Conservation (phyloP, 2,797 vertebrate species). For the Staurois parvus region DNA sequence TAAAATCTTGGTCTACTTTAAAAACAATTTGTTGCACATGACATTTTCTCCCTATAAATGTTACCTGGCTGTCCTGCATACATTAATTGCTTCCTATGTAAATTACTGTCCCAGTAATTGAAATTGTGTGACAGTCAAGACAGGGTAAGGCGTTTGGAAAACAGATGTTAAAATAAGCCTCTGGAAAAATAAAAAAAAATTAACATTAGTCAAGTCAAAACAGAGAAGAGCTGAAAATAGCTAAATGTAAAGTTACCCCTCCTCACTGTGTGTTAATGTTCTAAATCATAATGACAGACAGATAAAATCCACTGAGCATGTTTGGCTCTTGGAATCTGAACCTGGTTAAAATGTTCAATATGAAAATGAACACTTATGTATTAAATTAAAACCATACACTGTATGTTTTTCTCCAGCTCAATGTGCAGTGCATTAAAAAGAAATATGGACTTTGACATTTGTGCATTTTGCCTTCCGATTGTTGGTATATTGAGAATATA, state of each 20-base stretch:
- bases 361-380: constrained; percentile 13
- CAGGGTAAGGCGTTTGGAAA: constrained; percentile 35
- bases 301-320: constrained; percentile 35
- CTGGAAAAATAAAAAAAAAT: constrained; percentile 4
- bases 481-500: constrained; percentile 24
- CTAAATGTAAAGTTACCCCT: constrained; percentile 29
- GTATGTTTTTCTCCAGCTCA: not conserved
- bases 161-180: constrained; percentile 26
- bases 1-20: too few relatives aligned
- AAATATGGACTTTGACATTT: constrained; percentile 8
- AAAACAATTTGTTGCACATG: too few relatives aligned
- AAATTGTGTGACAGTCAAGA: constrained; percentile 28
- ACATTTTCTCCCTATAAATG: too few relatives aligned
- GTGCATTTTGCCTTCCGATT: constrained; percentile 9
- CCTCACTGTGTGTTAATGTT: not conserved
- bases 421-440: constrained; percentile 14
- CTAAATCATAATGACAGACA: constrained; percentile 46
- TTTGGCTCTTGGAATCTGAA: constrained; percentile 33
- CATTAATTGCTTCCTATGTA: constrained; percentile 18
- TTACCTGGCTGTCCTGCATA: not conserved
- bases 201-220: constrained; percentile 25
- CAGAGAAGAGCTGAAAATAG: constrained; percentile 22
- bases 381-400: constrained; percentile 35
- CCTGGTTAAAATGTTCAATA: constrained; percentile 24
- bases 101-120: constrained; percentile 23